A percentile compares a stretch with the other conserved stretches of the same genome.
Conservation (phyloP, 1,140 invertebrate species). For the Papilio xuthus region DNA sequence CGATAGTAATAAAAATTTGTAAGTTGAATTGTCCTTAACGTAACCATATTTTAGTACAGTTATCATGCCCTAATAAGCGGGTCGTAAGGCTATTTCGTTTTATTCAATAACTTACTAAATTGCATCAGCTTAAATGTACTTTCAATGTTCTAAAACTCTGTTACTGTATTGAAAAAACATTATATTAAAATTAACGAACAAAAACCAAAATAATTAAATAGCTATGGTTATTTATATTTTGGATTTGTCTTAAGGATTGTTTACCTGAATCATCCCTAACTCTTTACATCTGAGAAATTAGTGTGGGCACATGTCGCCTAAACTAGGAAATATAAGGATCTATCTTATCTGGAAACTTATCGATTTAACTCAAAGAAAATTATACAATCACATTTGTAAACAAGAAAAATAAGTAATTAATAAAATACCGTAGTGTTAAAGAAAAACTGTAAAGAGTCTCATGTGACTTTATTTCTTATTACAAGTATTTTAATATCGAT, state of each 20-base stretch:
- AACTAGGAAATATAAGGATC: too few relatives aligned
- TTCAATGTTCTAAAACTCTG: neutral
- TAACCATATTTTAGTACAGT: slow-evolving; percentile 5
- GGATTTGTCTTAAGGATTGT: too few relatives aligned
- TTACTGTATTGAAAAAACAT: neutral
- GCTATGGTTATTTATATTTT: too few relatives aligned
- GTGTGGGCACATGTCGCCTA: too few relatives aligned
- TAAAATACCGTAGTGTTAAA: neutral
- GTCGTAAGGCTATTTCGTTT: neutral
- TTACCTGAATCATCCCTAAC: too few relatives aligned
- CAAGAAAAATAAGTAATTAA: neutral
- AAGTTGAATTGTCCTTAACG: neutral
- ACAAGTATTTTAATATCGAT: slow-evolving; percentile 11
- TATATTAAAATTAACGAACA: neutral
- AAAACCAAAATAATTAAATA: neutral
- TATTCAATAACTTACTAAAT: slow-evolving; percentile 6
- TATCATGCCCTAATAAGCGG: neutral
- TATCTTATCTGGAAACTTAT: too few relatives aligned
- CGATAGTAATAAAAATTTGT: neutral
- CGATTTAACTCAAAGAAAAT: too few relatives aligned
- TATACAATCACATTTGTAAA: too few relatives aligned
- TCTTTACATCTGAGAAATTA: too few relatives aligned
- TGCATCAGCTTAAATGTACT: neutral
- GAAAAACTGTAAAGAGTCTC: neutral
- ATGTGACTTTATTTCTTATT: neutral